A percentile compares a stretch with the other conserved stretches of the same genome.
phyloP scores from a whole-genome alignment of 2,888 invertebrate species.

The Agrotis ipsilon region DNA sequence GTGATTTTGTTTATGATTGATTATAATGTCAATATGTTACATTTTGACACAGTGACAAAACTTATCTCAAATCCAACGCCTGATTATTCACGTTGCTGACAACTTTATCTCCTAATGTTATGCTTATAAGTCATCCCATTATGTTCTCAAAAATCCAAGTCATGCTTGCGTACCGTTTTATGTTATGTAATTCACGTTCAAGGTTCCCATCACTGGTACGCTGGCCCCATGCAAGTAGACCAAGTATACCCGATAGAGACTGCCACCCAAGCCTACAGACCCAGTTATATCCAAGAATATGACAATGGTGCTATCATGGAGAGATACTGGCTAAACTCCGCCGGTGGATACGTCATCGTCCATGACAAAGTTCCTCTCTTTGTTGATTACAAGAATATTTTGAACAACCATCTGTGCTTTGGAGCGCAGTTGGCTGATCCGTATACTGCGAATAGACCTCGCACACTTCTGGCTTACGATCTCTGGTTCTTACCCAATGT shows the following conservation, averaged over 20 bases:
- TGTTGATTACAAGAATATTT: constrained; percentile 92
- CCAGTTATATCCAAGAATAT: constrained; percentile 89
- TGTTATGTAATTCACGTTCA: constrained; percentile 43
- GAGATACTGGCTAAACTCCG: constrained; percentile 94
- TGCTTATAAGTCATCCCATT: constrained; percentile 19
- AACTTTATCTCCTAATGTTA: constrained; percentile 22
- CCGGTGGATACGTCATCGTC: constrained; percentile 93
- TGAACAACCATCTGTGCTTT: constrained; percentile 90
- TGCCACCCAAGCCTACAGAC: constrained; percentile 85
- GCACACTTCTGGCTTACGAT: constrained; percentile 90
- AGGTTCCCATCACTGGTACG: constrained; percentile 92
- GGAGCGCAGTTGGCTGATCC: constrained; percentile 90
- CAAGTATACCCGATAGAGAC: constrained; percentile 92
- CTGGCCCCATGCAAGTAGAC: constrained; percentile 91
- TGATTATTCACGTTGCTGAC: constrained; percentile 3
- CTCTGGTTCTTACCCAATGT: constrained; percentile 92
- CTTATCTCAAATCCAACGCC: constrained; percentile 20
- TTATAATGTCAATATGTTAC: constrained; percentile 17
- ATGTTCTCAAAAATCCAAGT: background rate
- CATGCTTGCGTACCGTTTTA: background rate
- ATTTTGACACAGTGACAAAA: constrained; percentile 21
- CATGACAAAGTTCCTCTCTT: constrained; percentile 93
- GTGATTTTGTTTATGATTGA: constrained; percentile 9
- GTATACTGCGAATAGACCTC: constrained; percentile 84
- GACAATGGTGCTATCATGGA: constrained; percentile 92